These are phyloP conservation scores for Piezodorus guildinii DNA, from an alignment of 1,140 invertebrate species.

Conservation along the genomic window DNA sequence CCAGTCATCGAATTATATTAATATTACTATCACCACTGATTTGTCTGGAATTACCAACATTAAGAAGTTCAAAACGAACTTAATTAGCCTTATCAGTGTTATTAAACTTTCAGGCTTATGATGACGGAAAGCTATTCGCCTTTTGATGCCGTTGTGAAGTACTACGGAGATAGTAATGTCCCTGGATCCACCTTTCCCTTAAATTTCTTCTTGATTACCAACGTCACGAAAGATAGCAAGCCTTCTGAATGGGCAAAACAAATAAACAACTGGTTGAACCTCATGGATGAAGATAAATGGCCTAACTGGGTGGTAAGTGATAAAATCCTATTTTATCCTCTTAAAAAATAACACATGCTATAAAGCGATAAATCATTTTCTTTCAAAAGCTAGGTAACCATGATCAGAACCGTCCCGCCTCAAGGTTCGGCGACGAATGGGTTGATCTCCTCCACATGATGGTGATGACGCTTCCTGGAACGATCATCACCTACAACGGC, in stretches of 20 bases:
- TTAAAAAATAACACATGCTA: too few relatives aligned
- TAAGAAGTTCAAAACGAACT: too few relatives aligned
- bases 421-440: slow-evolving; percentile 45
- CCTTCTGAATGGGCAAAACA: slow-evolving; percentile 1
- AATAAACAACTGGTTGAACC: not conserved
- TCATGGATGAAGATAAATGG: not conserved
- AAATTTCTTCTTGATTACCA: slow-evolving; percentile 29
- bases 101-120: slow-evolving; percentile 32
- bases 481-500: slow-evolving; percentile 28
- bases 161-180: slow-evolving; percentile 32
- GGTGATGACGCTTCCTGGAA: slow-evolving; percentile 58
- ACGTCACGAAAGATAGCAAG: not conserved
- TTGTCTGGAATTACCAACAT: too few relatives aligned
- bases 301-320: slow-evolving; percentile 21
- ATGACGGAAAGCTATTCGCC: slow-evolving; percentile 34
- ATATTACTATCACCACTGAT: too few relatives aligned
- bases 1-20: too few relatives aligned
- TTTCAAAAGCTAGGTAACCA: slow-evolving; percentile 56
- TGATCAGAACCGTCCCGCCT: slow-evolving; percentile 50
- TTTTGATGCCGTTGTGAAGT: slow-evolving; percentile 30
- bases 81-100: too few relatives aligned
- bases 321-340: too few relatives aligned
- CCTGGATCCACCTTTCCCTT: slow-evolving; percentile 36
- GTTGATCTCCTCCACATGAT: slow-evolving; percentile 65
- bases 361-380: too few relatives aligned